Evolutionary conservation across 2,113 vertebrate genomes (phyloP).

Genomic region (Collichthys lucidus): DNA sequence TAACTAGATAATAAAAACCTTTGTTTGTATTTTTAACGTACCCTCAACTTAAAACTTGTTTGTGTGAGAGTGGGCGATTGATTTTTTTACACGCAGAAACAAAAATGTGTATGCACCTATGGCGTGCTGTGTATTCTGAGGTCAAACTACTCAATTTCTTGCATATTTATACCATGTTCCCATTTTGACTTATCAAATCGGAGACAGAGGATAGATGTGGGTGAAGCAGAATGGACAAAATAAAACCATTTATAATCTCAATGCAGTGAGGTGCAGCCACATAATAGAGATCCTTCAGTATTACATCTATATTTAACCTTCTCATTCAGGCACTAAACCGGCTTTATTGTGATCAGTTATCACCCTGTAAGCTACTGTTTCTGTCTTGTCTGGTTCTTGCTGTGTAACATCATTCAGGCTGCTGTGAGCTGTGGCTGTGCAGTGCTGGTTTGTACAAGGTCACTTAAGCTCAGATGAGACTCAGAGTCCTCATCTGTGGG

Average conservation of each 20-base stretch:
- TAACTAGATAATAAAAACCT: too few relatives aligned
- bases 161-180: neutral
- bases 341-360: neutral
- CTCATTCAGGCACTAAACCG: neutral
- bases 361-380: neutral
- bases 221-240: neutral
- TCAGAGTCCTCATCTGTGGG: neutral
- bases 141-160: neutral
- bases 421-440: conserved; percentile 4
- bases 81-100: accelerated
- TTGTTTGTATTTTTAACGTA: neutral
- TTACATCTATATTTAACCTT: neutral
- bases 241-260: neutral
- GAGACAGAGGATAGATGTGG: neutral
- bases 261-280: neutral
- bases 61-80: neutral
- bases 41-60: neutral
- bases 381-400: neutral
- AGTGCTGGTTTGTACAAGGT: neutral
- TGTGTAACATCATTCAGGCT: conserved; percentile 10
- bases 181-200: neutral
- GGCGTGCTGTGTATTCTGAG: neutral
- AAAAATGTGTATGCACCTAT: neutral
- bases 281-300: neutral
- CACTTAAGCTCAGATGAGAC: neutral